Evolutionary conservation across 2,797 vertebrate genomes (phyloP).

Genomic region (Odontamblyopus lacepedii): DNA sequence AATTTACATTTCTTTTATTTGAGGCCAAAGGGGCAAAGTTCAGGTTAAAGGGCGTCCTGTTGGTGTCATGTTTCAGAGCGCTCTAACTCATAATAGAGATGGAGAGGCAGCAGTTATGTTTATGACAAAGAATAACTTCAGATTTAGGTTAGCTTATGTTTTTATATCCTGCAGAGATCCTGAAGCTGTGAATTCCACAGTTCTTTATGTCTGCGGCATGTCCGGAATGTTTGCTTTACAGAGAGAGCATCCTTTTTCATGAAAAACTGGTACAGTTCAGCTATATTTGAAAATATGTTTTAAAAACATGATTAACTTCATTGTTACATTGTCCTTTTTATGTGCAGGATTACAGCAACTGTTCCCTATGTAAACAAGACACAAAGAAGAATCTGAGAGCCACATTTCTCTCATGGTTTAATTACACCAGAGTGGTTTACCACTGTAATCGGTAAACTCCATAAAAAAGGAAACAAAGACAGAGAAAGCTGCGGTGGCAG

Average conservation of each 20-base stretch:
- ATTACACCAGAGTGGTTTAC: background rate
- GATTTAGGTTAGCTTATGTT: conserved; percentile 17
- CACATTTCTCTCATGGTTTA: background rate
- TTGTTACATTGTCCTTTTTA: background rate
- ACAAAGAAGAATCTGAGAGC: conserved; percentile 20
- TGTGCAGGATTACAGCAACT: background rate
- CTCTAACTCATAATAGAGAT: conserved; percentile 50
- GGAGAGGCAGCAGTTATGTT: conserved; percentile 57
- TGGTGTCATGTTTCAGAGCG: conserved; percentile 76
- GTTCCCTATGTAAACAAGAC: conserved; percentile 59
- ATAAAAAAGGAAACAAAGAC: background rate
- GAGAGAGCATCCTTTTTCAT: conserved; percentile 19
- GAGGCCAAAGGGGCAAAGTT: conserved; percentile 45
- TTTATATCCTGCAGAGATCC: conserved; percentile 36
- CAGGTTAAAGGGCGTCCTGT: conserved; percentile 67
- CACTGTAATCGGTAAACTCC: background rate
- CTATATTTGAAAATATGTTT: background rate
- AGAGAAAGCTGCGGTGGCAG: conserved; percentile 33
- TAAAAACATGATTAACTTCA: background rate
- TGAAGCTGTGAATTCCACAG: conserved; percentile 40
- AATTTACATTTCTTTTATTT: background rate
- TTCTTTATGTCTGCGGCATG: conserved; percentile 52
- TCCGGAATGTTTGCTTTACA: conserved; percentile 63
- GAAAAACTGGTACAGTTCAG: background rate
- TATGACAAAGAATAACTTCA: conserved; percentile 53